Percentiles rank a stretch among this genome's conserved stretches.
These are phyloP conservation scores for Erannis defoliaria DNA, from an alignment of 2,888 invertebrate species.

Conservation along the genomic window DNA sequence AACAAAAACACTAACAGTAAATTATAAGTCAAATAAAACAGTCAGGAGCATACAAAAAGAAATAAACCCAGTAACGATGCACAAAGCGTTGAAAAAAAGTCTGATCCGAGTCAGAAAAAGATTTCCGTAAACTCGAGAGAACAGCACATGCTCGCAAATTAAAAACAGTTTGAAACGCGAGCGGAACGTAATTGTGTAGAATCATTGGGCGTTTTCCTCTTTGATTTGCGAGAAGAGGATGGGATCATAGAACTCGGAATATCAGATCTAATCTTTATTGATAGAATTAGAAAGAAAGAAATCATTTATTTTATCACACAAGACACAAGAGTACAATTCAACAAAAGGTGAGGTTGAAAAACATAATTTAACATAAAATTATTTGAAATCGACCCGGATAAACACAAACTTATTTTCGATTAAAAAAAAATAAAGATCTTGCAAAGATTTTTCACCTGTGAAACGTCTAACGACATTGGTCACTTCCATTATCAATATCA, in stretches of 20 bases:
- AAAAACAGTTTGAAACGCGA: slow-evolving; percentile 39
- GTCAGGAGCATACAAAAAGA: slow-evolving; percentile 14
- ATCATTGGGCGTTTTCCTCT: slow-evolving; percentile 53
- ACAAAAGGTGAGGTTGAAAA: too few relatives aligned
- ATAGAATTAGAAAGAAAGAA: not conserved
- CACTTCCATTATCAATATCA: not conserved
- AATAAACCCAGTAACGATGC: slow-evolving; percentile 24
- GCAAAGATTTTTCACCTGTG: not conserved
- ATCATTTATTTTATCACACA: too few relatives aligned
- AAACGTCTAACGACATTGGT: not conserved
- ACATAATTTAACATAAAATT: too few relatives aligned
- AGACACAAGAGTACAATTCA: too few relatives aligned
- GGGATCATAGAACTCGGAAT: not conserved
- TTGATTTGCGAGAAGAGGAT: slow-evolving; percentile 49
- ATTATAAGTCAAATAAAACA: slow-evolving; percentile 6
- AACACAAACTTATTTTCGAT: not conserved
- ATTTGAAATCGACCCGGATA: not conserved
- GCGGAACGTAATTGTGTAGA: slow-evolving; percentile 34
- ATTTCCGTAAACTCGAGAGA: slow-evolving; percentile 34
- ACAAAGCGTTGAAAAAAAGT: slow-evolving; percentile 27
- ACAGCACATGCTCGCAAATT: slow-evolving; percentile 37
- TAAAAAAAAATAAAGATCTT: not conserved
- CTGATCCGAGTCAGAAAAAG: slow-evolving; percentile 27
- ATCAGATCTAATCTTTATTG: not conserved
- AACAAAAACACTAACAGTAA: slow-evolving; percentile 16